phyloP scores from a whole-genome alignment of 2,888 invertebrate species.

The Bombyx huttoni region DNA sequence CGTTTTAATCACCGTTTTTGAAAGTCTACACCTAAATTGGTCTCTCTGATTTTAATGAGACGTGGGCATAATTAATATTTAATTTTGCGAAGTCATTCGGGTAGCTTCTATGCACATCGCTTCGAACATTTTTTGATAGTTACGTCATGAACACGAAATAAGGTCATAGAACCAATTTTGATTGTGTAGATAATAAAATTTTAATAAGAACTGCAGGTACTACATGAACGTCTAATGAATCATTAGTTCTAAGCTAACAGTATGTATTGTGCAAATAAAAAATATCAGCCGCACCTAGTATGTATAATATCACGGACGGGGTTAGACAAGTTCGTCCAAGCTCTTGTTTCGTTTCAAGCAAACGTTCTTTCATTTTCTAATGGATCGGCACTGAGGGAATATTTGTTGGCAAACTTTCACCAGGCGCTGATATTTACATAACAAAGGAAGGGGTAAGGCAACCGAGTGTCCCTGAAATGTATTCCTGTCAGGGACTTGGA shows the following conservation, averaged over 20 bases:
- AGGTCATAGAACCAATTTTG: no score
- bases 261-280: constrained; percentile 42
- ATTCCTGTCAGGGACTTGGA: constrained; percentile 50
- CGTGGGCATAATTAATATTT: no score
- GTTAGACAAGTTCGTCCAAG: constrained; percentile 13
- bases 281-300: constrained; percentile 30
- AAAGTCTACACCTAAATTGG: no score
- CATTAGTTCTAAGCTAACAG: constrained; percentile 62
- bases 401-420: constrained; percentile 54
- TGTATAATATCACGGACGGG: constrained; percentile 27
- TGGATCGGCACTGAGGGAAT: constrained; percentile 50
- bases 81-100: no score
- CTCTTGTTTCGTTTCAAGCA: constrained; percentile 40
- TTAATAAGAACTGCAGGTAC: not conserved
- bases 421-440: constrained; percentile 54
- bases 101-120: no score
- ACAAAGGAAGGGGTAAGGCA: constrained; percentile 55
- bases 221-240: constrained; percentile 34
- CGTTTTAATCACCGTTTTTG: no score
- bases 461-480: constrained; percentile 43
- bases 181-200: no score
- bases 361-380: constrained; percentile 64
- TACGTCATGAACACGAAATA: no score
- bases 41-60: no score
- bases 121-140: no score